A percentile compares a stretch with the other conserved stretches of the same genome.
Evolutionary conservation across 2,113 vertebrate genomes (phyloP).

Genomic region (Tragulus kanchil): DNA sequence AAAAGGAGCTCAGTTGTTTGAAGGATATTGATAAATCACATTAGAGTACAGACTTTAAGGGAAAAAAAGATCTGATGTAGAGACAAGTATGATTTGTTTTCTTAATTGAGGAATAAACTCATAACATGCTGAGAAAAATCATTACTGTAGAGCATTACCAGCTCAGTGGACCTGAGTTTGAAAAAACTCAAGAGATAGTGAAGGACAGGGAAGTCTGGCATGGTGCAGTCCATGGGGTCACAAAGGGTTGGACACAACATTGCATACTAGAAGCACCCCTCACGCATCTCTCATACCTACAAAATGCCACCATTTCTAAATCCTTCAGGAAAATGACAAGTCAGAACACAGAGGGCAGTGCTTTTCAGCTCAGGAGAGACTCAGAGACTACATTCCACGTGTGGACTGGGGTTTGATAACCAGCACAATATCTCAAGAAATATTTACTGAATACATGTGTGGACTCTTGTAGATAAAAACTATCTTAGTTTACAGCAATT

Average conservation of each 20-base stretch:
- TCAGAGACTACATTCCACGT: neutral
- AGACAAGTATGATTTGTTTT: slow-evolving; percentile 76
- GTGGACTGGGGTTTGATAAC: neutral
- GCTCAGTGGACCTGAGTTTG: no score
- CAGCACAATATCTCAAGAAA: neutral
- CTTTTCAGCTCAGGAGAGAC: neutral
- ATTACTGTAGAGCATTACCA: slow-evolving; percentile 24
- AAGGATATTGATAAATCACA: slow-evolving; percentile 76
- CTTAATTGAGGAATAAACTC: slow-evolving; percentile 79
- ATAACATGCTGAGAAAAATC: slow-evolving; percentile 69
- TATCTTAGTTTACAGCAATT: neutral
- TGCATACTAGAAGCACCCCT: neutral
- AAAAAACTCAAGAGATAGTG: no score
- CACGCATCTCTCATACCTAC: neutral
- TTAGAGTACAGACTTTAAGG: slow-evolving; percentile 66
- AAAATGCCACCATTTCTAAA: neutral
- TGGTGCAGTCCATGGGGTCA: no score
- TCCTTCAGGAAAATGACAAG: neutral
- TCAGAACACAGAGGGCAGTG: neutral
- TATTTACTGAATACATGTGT: neutral
- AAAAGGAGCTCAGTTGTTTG: slow-evolving; percentile 56
- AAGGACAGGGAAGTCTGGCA: no score
- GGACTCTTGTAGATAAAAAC: neutral
- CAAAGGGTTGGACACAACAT: no score
- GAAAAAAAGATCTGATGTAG: slow-evolving; percentile 56